Base-by-base conservation (phyloP, 1,140 invertebrate species). In the Cecropterus lyciades region DNA sequence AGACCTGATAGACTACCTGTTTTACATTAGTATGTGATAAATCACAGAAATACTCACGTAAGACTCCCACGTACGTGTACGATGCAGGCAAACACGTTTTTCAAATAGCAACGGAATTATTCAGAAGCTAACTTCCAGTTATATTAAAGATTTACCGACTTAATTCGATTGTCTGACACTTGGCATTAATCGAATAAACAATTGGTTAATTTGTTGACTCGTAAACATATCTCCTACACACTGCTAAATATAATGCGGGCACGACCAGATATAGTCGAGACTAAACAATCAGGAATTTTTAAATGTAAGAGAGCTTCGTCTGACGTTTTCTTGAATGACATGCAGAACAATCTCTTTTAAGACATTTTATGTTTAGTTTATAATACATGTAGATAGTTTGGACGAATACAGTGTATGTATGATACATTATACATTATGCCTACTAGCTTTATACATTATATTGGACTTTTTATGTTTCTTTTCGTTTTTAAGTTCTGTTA, bases 141-240 rank as follows among this genome's bases (percentile, higher is more conserved):
- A n/a, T n/a, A n/a, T 56, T 15, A 56, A 40, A 40, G 17, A 15
- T 43, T 24, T 43, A 16, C 51, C 37, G 33, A 48, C 43, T 60
- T 14, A 60, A 60, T 60, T 60, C 14, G 14, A 48, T 60, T 46
- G 57, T 60, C 43, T 60, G 57, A 60, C 57, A 56, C 16, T 56
- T 56, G 53, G 53, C 53, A 56, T 56, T 43, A 24, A 16, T 56
- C 53, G 52, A 4, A 24, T 56, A 56, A 56, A 56, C 53, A 56
- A 56, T 43, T 24, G 53, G 40, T 43, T 56, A 56, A 56, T 56
- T 56, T 56, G 53, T 56, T 56, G 40, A 56, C 53, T 56, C 37
- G 33, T 27, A 17, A 20, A 45, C 15, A 45, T 56, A 48, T n/a
- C n/a, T 60, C 27, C 57, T 20, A 49, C 57, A 60, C 57, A 49